These are phyloP conservation scores for Elachura formosa DNA, from an alignment of 2,113 vertebrate species.

Conservation along the genomic window DNA sequence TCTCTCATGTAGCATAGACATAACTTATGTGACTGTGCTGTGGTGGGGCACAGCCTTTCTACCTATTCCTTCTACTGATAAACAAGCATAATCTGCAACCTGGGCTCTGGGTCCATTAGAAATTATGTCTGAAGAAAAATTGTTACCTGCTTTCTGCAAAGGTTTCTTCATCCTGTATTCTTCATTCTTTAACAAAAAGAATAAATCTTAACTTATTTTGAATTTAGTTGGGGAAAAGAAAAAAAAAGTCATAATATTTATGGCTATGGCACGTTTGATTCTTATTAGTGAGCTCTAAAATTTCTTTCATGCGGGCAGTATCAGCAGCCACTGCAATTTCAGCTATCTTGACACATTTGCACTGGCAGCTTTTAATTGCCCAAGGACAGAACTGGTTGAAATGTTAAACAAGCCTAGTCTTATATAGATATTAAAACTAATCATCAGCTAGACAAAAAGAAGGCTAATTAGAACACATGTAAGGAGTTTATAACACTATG, in stretches of 20 bases:
- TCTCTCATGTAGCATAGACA: neutral
- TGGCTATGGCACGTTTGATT: neutral
- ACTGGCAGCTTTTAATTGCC: neutral
- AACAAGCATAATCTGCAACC: neutral
- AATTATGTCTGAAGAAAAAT: neutral
- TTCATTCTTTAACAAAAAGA: neutral
- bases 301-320: neutral
- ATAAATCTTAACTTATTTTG: neutral
- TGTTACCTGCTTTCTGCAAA: neutral
- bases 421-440: neutral
- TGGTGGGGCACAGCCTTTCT: neutral
- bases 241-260: neutral
- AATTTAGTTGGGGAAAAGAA: neutral
- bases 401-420: neutral
- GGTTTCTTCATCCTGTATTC: neutral
- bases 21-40: neutral
- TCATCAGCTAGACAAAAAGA: conserved; percentile 32
- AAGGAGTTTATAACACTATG: neutral
- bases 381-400: neutral
- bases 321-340: neutral
- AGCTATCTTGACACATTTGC: neutral
- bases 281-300: neutral
- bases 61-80: neutral
- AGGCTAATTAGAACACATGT: conserved; percentile 40
- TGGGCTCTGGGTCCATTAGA: neutral